A percentile compares a stretch with the other conserved stretches of the same genome.
These are phyloP conservation scores for Dromaius novaehollandiae DNA, from an alignment of 2,113 vertebrate species.

Conservation along the genomic window DNA sequence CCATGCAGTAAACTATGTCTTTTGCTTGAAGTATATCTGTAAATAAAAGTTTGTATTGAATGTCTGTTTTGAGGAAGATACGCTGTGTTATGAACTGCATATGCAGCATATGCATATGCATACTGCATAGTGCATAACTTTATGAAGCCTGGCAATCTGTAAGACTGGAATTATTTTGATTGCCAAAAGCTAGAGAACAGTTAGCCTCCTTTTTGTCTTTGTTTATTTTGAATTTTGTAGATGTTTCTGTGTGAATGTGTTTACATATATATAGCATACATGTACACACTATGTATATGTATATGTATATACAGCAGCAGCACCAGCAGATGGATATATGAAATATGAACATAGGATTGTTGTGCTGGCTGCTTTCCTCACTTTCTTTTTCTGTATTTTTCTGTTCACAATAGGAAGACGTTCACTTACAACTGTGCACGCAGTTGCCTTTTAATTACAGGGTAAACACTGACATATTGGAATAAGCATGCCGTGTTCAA, in stretches of 20 bases:
- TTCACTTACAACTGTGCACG: background rate
- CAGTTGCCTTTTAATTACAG: background rate
- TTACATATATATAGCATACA: background rate
- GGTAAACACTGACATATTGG: background rate
- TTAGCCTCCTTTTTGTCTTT: background rate
- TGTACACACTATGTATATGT: background rate
- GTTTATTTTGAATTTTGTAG: background rate
- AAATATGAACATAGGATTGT: background rate
- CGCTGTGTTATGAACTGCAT: background rate
- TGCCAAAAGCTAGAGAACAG: background rate
- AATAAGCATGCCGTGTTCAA: conserved; percentile 39
- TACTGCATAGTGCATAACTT: background rate
- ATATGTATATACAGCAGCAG: background rate
- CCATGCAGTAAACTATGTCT: background rate
- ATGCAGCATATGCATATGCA: no score
- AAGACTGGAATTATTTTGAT: background rate
- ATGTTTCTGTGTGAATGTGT: background rate
- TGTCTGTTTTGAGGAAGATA: background rate
- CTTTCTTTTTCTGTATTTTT: background rate
- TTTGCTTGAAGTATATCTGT: background rate
- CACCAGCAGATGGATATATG: background rate
- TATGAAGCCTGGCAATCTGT: background rate
- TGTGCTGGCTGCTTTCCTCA: background rate
- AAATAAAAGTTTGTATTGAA: background rate
- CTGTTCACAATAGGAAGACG: background rate